phyloP scores from a whole-genome alignment of 2,113 vertebrate genomes.

The Callipepla californica region DNA sequence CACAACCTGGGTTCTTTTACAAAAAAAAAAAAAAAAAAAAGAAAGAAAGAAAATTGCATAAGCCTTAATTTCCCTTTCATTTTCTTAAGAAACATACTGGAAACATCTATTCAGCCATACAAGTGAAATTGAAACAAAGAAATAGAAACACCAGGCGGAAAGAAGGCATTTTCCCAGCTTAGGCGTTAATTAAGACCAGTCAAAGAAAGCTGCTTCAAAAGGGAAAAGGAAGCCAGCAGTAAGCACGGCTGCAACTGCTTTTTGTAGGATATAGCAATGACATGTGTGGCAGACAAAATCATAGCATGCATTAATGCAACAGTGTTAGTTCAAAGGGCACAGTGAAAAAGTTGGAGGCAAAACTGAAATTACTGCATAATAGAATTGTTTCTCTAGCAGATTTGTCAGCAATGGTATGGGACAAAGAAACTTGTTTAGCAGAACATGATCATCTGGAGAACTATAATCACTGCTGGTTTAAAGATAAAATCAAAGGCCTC shows the following conservation, averaged over 20 bases:
- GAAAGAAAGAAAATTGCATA: conserved; percentile 31
- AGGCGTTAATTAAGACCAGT: conserved; percentile 68
- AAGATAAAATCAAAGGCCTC: conserved; percentile 62
- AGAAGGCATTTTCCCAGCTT: conserved; percentile 60
- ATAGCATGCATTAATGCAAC: conserved; percentile 7
- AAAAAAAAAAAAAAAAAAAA: conserved; percentile 31
- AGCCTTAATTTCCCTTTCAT: conserved; percentile 60
- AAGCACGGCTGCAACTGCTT: conserved; percentile 41
- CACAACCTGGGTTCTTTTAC: conserved; percentile 18
- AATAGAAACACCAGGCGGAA: conserved; percentile 51
- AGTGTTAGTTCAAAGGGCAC: conserved; percentile 15
- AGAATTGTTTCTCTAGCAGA: conserved; percentile 33
- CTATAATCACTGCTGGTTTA: conserved; percentile 21
- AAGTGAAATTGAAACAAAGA: conserved; percentile 60
- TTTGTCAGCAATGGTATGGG: conserved; percentile 32
- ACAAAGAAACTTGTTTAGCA: conserved; percentile 55
- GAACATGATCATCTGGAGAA: conserved; percentile 3
- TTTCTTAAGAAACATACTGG: conserved; percentile 42
- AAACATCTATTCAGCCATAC: conserved; percentile 41
- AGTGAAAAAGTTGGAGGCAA: conserved; percentile 14
- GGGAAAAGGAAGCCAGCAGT: conserved; percentile 45
- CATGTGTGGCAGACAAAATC: conserved; percentile 26
- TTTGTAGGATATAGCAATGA: conserved; percentile 36
- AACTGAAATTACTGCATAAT: conserved; percentile 22
- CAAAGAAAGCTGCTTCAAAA: conserved; percentile 68